Percentiles rank a stretch among this genome's conserved stretches.
phyloP scores from a whole-genome alignment of 2,113 vertebrate species.

The Sinocyclocheilus anophthalmus region DNA sequence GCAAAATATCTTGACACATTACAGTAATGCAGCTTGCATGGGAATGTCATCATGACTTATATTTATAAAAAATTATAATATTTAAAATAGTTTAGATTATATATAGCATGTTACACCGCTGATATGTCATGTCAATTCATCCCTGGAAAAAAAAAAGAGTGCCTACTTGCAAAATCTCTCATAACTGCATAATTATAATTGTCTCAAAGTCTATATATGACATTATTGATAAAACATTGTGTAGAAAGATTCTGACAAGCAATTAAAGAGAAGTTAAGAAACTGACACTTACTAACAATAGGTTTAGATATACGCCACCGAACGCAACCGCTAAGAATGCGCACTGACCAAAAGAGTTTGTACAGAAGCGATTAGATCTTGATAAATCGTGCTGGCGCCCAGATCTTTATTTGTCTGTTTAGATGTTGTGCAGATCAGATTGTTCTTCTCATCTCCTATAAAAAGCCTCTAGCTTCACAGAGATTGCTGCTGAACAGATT shows the following conservation, averaged over 20 bases:
- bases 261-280: neutral
- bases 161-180: neutral
- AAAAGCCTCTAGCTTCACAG: conserved; percentile 6
- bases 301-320: neutral
- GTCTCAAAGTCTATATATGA: neutral
- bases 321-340: neutral
- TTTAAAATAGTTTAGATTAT: neutral
- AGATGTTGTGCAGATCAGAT: neutral
- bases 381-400: neutral
- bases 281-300: neutral
- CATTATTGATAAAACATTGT: neutral
- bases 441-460: conserved; percentile 9
- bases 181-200: neutral
- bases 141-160: neutral
- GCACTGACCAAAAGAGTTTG: neutral
- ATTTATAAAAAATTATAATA: too few species aligned
- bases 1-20: too few species aligned
- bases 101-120: neutral
- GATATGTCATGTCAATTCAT: neutral
- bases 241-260: neutral
- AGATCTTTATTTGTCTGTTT: conserved; percentile 18
- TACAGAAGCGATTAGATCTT: neutral
- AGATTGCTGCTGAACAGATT: conserved; percentile 12
- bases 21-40: too few species aligned
- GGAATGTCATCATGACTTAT: too few species aligned